Conservation (phyloP, 2,888 invertebrate species). For the Amiota minor region DNA sequence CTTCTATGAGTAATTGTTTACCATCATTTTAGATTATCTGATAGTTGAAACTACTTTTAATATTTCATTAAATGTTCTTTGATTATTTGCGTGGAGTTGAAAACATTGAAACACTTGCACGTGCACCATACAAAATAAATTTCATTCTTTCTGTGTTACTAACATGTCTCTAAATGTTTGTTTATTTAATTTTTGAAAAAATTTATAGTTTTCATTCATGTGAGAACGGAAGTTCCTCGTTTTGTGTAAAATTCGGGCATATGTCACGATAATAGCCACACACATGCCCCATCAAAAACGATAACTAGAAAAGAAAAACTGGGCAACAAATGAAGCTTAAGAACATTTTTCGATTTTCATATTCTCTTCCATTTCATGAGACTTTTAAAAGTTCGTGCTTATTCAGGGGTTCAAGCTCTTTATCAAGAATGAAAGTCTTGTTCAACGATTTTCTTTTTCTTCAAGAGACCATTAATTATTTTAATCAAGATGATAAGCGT, state of each 20-base stretch:
- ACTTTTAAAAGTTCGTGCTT: slow-evolving; percentile 1
- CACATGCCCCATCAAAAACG: too few species aligned
- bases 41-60: neutral
- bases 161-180: slow-evolving; percentile 11
- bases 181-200: slow-evolving; percentile 19
- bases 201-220: slow-evolving; percentile 45
- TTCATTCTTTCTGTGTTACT: neutral
- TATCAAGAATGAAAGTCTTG: slow-evolving; percentile 19
- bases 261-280: slow-evolving; percentile 42
- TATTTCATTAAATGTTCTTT: slow-evolving; percentile 26
- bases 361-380: neutral
- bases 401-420: slow-evolving; percentile 12
- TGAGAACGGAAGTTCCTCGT: slow-evolving; percentile 46
- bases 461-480: slow-evolving; percentile 22
- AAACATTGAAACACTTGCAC: slow-evolving; percentile 4
- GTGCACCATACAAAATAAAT: slow-evolving; percentile 17
- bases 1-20: too few species aligned
- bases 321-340: too few species aligned
- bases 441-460: slow-evolving; percentile 6
- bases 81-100: slow-evolving; percentile 41
- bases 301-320: too few species aligned
- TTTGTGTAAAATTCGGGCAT: slow-evolving; percentile 51
- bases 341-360: neutral
- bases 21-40: too few species aligned
- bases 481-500: slow-evolving; percentile 9